Conservation (phyloP, 2,797 vertebrate species). For the Dendrocincla tyrannina region DNA sequence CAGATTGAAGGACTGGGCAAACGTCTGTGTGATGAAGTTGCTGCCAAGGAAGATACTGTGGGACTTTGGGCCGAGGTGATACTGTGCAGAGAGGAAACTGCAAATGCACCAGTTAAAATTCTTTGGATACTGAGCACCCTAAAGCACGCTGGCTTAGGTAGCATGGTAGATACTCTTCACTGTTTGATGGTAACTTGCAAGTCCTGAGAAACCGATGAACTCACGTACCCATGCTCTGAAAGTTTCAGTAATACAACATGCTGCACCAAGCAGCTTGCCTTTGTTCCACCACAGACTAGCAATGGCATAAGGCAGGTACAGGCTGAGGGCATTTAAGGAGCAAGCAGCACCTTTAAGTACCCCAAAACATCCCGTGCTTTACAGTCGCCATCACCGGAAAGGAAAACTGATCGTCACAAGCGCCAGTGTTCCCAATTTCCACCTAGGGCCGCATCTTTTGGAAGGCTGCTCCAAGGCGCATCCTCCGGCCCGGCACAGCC, state of each 20-base stretch:
- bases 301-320: accelerated
- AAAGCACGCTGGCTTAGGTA: background rate
- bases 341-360: accelerated
- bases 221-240: accelerated
- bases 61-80: background rate
- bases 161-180: accelerated
- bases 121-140: background rate
- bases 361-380: background rate
- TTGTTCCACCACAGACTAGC: background rate
- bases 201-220: background rate
- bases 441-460: background rate
- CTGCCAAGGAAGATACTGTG: background rate
- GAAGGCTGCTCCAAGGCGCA: background rate
- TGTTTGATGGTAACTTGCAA: background rate
- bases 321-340: background rate
- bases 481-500: background rate
- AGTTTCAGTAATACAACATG: background rate
- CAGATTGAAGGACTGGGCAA: background rate
- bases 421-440: accelerated
- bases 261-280: background rate
- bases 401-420: accelerated
- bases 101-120: background rate
- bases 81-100: background rate
- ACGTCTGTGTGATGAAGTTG: background rate
- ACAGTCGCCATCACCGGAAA: accelerated